Percentiles rank a stretch among this genome's conserved stretches.
phyloP scores from a whole-genome alignment of 2,113 vertebrate genomes.

The Cyprinodon variegatus region DNA sequence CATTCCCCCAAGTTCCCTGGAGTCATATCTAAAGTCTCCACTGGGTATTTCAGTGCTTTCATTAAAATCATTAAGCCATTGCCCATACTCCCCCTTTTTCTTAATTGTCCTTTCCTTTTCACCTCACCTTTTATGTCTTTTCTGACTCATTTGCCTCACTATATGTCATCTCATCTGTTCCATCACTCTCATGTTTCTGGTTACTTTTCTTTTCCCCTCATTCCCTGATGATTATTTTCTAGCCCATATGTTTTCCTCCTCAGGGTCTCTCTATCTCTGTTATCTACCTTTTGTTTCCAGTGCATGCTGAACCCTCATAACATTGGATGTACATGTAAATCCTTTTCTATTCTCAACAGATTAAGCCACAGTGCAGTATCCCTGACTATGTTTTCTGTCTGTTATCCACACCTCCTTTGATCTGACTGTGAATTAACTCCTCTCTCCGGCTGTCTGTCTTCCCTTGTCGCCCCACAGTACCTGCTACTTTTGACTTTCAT shows the following conservation, averaged over 20 bases:
- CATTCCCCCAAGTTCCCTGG: constrained; percentile 32
- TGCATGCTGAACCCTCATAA: constrained; percentile 25
- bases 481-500: constrained; percentile 53
- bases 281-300: constrained; percentile 27
- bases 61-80: constrained; percentile 71
- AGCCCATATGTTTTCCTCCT: constrained; percentile 1
- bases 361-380: constrained; percentile 25
- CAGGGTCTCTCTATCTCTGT: constrained; percentile 42
- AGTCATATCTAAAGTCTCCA: constrained; percentile 65
- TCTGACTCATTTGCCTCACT: constrained; percentile 6
- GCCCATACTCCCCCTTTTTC: constrained; percentile 40
- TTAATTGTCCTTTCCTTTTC: constrained; percentile 7
- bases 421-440: constrained; percentile 52
- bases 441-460: constrained; percentile 25
- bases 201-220: constrained; percentile 1
- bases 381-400: constrained; percentile 43
- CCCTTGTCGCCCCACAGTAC: constrained; percentile 21
- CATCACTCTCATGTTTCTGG: constrained; percentile 17
- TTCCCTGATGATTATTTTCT: constrained; percentile 9
- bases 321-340: constrained; percentile 51
- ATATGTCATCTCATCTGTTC: constrained; percentile 23
- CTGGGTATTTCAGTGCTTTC: constrained; percentile 63
- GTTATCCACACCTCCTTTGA: constrained; percentile 60
- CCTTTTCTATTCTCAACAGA: constrained; percentile 47
- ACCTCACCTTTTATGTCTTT: neutral